These are phyloP conservation scores for Hypanus sabinus DNA, from an alignment of 2,113 vertebrate genomes.

Conservation along the genomic window DNA sequence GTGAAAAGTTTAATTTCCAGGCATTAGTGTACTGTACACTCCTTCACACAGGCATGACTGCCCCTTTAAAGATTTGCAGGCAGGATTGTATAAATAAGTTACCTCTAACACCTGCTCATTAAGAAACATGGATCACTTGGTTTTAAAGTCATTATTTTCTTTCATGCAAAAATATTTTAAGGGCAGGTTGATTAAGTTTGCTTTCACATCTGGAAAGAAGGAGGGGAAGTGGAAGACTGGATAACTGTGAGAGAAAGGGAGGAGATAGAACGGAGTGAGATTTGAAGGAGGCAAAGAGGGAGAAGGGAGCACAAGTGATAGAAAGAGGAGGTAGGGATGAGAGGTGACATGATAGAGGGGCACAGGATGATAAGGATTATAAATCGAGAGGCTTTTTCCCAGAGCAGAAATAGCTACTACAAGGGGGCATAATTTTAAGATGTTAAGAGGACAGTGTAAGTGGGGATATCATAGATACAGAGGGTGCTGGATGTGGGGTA, in stretches of 20 bases:
- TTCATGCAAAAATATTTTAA: neutral
- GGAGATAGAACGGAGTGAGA: neutral
- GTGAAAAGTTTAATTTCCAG: no score
- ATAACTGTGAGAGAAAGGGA: neutral
- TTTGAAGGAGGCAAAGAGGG: neutral
- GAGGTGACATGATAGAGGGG: no score
- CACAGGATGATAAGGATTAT: no score
- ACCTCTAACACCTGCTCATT: neutral
- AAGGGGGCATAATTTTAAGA: no score
- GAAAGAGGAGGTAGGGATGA: no score
- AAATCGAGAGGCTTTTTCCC: no score
- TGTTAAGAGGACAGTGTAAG: no score
- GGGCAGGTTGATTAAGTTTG: conserved; percentile 1
- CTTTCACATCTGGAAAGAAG: neutral
- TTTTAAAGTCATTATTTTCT: neutral
- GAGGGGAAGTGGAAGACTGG: neutral
- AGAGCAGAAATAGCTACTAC: no score
- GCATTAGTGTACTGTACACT: no score
- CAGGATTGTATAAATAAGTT: no score
- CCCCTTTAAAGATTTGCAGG: neutral
- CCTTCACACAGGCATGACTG: neutral
- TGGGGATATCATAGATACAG: no score
- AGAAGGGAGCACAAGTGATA: neutral
- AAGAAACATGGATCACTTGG: neutral
- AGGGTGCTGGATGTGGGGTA: no score